Conservation (phyloP, 2,888 invertebrate genomes). For the Apamea crenata region DNA sequence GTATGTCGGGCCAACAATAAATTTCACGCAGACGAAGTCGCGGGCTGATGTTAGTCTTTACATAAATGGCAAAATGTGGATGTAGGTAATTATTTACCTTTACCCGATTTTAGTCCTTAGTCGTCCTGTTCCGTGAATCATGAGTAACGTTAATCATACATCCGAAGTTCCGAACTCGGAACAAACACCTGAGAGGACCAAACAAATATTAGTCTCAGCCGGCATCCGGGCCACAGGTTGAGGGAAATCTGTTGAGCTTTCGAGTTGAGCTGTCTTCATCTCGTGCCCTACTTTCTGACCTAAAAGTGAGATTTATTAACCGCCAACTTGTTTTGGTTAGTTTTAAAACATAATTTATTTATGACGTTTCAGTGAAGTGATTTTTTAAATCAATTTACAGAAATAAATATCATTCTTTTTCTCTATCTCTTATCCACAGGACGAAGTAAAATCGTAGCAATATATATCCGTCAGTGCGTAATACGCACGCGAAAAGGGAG, state of each 20-base stretch:
- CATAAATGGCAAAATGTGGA: neutral
- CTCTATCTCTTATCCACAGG: neutral
- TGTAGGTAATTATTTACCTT: neutral
- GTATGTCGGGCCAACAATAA: too few species aligned
- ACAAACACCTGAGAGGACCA: neutral
- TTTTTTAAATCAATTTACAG: neutral
- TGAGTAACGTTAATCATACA: conserved; percentile 22
- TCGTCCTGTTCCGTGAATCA: neutral
- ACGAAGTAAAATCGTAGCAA: neutral
- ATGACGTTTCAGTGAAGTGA: neutral
- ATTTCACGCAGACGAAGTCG: too few species aligned
- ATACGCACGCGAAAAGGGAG: conserved; percentile 6
- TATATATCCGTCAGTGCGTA: neutral
- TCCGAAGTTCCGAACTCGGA: neutral
- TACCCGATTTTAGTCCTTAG: neutral
- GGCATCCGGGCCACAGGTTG: neutral
- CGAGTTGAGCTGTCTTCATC: neutral
- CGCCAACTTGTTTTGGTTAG: neutral
- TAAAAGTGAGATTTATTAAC: neutral
- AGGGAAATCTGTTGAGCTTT: neutral
- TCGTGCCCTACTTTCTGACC: neutral
- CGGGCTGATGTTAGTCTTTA: neutral
- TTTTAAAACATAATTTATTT: neutral
- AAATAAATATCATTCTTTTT: neutral
- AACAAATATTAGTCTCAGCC: conserved; percentile 23